Evolutionary conservation across 2,797 vertebrate species (phyloP).

Genomic region (Macropus fuliginosus): DNA sequence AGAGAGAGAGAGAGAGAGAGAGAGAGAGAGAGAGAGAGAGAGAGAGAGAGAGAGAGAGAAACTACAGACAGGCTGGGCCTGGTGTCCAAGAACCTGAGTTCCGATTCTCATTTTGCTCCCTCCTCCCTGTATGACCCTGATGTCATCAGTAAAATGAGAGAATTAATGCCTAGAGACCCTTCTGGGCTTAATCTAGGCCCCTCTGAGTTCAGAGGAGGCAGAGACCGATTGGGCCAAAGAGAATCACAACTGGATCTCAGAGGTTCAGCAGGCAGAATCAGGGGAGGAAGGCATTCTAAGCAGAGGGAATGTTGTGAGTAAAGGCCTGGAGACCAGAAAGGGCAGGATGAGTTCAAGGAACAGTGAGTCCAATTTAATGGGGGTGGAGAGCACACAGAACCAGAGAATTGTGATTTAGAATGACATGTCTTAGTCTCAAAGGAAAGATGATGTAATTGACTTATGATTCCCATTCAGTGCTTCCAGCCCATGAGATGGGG

Average conservation of each 20-base stretch:
- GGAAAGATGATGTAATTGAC: background rate
- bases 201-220: background rate
- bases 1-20: background rate
- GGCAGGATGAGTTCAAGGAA: background rate
- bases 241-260: background rate
- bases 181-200: background rate
- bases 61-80: background rate
- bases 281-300: background rate
- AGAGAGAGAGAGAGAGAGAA: too few species aligned
- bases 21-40: background rate
- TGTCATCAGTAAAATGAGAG: background rate
- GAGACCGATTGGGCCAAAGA: background rate
- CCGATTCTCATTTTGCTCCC: background rate
- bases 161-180: background rate
- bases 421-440: background rate
- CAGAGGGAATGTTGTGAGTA: background rate
- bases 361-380: background rate
- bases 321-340: background rate
- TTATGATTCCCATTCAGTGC: background rate
- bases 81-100: too few species aligned
- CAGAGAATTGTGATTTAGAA: background rate
- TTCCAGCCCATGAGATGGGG: background rate
- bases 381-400: background rate
- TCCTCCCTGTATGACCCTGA: background rate
- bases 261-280: background rate